phyloP scores from a whole-genome alignment of 2,888 invertebrate genomes.

The Amphimallon solstitiale region DNA sequence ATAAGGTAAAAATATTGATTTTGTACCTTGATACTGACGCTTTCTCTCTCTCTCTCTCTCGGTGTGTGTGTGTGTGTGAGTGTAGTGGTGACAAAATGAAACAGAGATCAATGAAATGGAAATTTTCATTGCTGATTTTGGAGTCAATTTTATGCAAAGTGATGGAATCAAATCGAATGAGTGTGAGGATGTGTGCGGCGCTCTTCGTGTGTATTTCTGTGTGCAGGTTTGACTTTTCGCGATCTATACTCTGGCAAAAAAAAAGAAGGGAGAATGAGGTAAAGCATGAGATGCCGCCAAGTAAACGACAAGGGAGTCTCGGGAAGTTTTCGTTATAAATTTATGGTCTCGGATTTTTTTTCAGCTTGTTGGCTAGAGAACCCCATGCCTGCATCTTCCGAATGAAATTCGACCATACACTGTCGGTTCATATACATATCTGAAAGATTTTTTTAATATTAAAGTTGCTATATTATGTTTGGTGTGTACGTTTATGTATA shows the following conservation, averaged over 20 bases:
- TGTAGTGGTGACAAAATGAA: constrained; percentile 6
- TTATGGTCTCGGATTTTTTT: constrained; percentile 8
- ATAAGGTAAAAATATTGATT: constrained; percentile 20
- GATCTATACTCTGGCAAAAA: background rate
- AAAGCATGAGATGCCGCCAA: constrained; percentile 5
- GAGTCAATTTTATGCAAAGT: constrained; percentile 50
- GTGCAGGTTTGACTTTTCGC: background rate
- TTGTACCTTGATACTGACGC: background rate
- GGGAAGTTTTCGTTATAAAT: constrained; percentile 7
- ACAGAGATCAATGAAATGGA: constrained; percentile 40
- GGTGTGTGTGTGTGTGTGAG: too few relatives aligned
- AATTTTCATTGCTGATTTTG: constrained; percentile 46
- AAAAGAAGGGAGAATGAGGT: constrained; percentile 2
- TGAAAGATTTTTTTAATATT: too few relatives aligned
- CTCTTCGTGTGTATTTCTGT: background rate
- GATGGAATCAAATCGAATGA: constrained; percentile 46
- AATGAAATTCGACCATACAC: background rate
- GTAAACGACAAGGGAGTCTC: constrained; percentile 1
- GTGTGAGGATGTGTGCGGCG: constrained; percentile 36
- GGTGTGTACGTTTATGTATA: too few relatives aligned
- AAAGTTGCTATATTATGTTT: too few relatives aligned
- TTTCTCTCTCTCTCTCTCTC: background rate
- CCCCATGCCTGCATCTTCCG: background rate
- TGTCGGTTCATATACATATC: too few relatives aligned
- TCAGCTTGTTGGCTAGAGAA: background rate